phyloP scores from a whole-genome alignment of 92 coral and sea anemone genomes.

The Pocillopora grandis region DNA sequence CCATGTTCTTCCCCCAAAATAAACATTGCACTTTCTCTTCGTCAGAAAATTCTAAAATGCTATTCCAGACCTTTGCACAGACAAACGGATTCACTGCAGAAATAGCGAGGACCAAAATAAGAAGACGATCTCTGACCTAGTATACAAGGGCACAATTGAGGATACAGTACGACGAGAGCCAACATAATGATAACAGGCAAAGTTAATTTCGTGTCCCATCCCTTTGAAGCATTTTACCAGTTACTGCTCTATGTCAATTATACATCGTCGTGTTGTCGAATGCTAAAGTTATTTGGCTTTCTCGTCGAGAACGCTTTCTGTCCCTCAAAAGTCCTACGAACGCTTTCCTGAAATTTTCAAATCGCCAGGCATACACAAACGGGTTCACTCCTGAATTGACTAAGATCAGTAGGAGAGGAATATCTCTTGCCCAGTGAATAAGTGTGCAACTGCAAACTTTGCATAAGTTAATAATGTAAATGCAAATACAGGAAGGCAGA shows the following conservation, averaged over 20 bases:
- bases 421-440: conserved; percentile 88
- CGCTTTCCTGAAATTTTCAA: conserved; percentile 82
- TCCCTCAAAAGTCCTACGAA: conserved; percentile 29
- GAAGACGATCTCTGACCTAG: too few species aligned
- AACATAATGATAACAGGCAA: too few species aligned
- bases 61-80: too few species aligned
- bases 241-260: background rate
- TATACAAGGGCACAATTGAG: too few species aligned
- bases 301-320: conserved; percentile 1
- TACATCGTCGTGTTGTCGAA: background rate
- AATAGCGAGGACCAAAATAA: too few species aligned
- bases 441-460: conserved; percentile 73
- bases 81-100: too few species aligned
- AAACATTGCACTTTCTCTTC: too few species aligned
- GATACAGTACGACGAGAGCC: too few species aligned
- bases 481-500: conserved; percentile 76
- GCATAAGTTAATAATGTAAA: conserved; percentile 88
- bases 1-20: too few species aligned
- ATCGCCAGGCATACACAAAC: conserved; percentile 89
- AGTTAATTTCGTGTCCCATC: too few species aligned
- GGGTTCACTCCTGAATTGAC: conserved; percentile 88
- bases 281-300: background rate
- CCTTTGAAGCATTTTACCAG: background rate
- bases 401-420: conserved; percentile 74
- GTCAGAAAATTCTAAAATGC: too few species aligned